These are phyloP conservation scores for Cyanocitta stelleri DNA, from an alignment of 2,113 vertebrate species.

Conservation along the genomic window DNA sequence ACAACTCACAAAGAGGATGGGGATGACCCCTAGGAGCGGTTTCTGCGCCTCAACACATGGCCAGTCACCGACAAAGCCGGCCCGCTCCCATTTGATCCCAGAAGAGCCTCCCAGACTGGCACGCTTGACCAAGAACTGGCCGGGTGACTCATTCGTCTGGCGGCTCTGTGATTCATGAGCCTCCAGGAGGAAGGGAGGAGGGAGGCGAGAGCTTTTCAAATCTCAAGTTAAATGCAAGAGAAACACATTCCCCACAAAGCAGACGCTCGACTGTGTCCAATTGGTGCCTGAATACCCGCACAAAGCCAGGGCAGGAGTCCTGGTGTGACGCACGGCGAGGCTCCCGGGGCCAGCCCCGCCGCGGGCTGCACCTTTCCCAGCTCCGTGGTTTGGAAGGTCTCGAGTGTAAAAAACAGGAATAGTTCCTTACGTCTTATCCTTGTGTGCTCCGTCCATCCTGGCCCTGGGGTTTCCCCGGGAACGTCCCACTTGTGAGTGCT, in stretches of 20 bases:
- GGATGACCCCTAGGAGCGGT: slow-evolving; percentile 20
- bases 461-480: background rate
- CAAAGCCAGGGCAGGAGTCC: slow-evolving; percentile 18
- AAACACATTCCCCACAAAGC: slow-evolving; percentile 55
- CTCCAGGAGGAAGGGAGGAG: slow-evolving; percentile 64
- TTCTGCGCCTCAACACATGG: slow-evolving; percentile 41
- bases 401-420: background rate
- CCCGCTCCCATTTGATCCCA: slow-evolving; percentile 29
- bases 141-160: slow-evolving; percentile 57
- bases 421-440: background rate
- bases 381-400: background rate
- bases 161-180: slow-evolving; percentile 61
- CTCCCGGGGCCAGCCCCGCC: background rate
- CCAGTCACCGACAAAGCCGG: slow-evolving; percentile 51
- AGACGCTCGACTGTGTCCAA: slow-evolving; percentile 14
- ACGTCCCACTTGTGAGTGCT: accelerated
- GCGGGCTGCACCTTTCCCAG: background rate
- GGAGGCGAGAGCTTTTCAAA: slow-evolving; percentile 37
- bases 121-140: slow-evolving; percentile 57
- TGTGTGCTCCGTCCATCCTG: background rate
- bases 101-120: slow-evolving; percentile 53
- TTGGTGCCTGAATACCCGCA: background rate
- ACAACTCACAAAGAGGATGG: slow-evolving; percentile 30
- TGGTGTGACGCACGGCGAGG: background rate
- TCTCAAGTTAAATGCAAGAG: slow-evolving; percentile 32